Percentiles rank a stretch among this genome's conserved stretches.
Evolutionary conservation across 2,797 vertebrate species (phyloP).

Genomic region (Lacerta viridis): DNA sequence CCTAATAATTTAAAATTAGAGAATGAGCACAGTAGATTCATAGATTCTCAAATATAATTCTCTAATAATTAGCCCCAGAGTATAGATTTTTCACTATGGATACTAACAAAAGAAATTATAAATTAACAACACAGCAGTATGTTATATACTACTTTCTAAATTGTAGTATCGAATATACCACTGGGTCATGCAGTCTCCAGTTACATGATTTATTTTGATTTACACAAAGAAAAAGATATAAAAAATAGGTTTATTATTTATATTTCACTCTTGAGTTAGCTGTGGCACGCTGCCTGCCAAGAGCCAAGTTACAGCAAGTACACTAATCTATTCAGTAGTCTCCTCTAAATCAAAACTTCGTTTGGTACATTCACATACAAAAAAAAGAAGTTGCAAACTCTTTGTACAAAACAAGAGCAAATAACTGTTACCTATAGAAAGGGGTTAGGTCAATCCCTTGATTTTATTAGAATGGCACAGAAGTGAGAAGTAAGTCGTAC

Average conservation of each 20-base stretch:
- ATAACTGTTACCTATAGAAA: slow-evolving; percentile 78
- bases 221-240: slow-evolving; percentile 70
- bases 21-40: slow-evolving; percentile 52
- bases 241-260: slow-evolving; percentile 71
- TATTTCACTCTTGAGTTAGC: slow-evolving; percentile 58
- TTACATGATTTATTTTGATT: slow-evolving; percentile 53
- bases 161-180: background rate
- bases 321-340: slow-evolving; percentile 65
- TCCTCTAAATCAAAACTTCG: slow-evolving; percentile 63
- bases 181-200: slow-evolving; percentile 58
- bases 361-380: slow-evolving; percentile 66
- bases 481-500: slow-evolving; percentile 70
- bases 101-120: slow-evolving; percentile 62
- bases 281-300: slow-evolving; percentile 59
- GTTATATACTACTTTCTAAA: slow-evolving; percentile 28
- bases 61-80: slow-evolving; percentile 50
- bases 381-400: slow-evolving; percentile 68
- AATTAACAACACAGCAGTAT: slow-evolving; percentile 42
- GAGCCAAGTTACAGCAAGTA: slow-evolving; percentile 64
- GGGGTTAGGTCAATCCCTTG: slow-evolving; percentile 69
- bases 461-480: slow-evolving; percentile 83
- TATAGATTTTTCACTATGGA: slow-evolving; percentile 57
- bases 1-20: slow-evolving; percentile 62
- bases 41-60: slow-evolving; percentile 39
- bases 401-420: slow-evolving; percentile 78